phyloP scores from a whole-genome alignment of 2,797 vertebrate genomes.

The Myiotriccus ornatus region DNA sequence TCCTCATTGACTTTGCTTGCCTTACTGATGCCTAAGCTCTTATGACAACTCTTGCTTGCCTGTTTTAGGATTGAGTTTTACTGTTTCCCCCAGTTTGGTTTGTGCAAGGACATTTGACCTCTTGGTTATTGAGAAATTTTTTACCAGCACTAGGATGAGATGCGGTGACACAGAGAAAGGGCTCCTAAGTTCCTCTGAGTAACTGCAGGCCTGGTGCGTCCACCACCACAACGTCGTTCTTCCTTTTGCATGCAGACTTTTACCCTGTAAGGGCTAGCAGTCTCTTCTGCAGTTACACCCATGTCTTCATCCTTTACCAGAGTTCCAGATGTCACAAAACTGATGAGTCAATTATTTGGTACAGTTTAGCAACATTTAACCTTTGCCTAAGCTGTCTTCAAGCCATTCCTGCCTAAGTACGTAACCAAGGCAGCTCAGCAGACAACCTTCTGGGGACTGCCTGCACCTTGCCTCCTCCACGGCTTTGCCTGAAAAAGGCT shows the following conservation, averaged over 20 bases:
- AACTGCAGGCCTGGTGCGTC: background rate
- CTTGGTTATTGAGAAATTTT: background rate
- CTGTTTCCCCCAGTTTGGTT: background rate
- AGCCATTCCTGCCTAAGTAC: background rate
- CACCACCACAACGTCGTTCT: background rate
- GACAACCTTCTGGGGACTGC: background rate
- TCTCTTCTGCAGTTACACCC: background rate
- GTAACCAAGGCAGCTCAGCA: background rate
- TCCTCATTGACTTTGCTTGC: background rate
- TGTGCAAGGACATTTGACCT: background rate
- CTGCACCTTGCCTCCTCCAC: background rate
- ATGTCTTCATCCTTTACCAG: background rate
- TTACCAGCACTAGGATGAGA: background rate
- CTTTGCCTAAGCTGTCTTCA: background rate
- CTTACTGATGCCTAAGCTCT: background rate
- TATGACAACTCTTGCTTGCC: background rate
- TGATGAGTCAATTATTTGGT: background rate
- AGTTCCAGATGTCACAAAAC: background rate
- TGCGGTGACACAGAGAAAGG: background rate
- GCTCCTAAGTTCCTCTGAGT: background rate
- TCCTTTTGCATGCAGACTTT: background rate
- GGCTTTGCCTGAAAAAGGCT: background rate
- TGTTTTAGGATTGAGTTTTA: background rate
- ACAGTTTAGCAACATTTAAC: background rate
- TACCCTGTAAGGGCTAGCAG: background rate